A percentile compares a stretch with the other conserved stretches of the same genome.
phyloP scores from a whole-genome alignment of 2,888 invertebrate species.

The Acrobasis consociella region DNA sequence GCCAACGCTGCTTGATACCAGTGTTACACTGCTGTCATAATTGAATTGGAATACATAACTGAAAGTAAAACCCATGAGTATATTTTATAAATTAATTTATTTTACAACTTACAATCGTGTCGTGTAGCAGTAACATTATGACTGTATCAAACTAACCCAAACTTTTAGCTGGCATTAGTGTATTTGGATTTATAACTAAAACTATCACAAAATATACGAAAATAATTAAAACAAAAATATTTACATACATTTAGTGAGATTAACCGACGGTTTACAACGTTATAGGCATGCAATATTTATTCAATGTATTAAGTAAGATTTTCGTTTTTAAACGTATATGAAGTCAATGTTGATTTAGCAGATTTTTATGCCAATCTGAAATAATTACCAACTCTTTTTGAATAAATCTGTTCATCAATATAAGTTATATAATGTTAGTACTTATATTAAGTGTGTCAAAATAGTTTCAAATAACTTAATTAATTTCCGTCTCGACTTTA shows the following conservation, averaged over 20 bases:
- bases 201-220: conserved; percentile 71
- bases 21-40: neutral
- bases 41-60: neutral
- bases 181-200: conserved; percentile 76
- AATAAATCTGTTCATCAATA: too few species aligned
- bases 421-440: too few species aligned
- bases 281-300: neutral
- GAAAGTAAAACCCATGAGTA: conserved; percentile 23
- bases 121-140: conserved; percentile 72
- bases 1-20: too few species aligned
- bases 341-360: neutral
- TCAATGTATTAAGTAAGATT: neutral
- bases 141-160: conserved; percentile 77
- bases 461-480: too few species aligned
- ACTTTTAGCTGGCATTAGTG: conserved; percentile 80
- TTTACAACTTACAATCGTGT: conserved; percentile 76
- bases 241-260: conserved; percentile 47
- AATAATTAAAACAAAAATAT: conserved; percentile 50
- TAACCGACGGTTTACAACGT: conserved; percentile 20
- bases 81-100: conserved; percentile 80
- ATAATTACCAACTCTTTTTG: too few species aligned
- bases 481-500: too few species aligned
- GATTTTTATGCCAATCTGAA: too few species aligned
- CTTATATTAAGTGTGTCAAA: too few species aligned
- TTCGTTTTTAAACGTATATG: neutral